Evolutionary conservation across 2,113 vertebrate genomes (phyloP).

Genomic region (Brienomyrus brachyistius): DNA sequence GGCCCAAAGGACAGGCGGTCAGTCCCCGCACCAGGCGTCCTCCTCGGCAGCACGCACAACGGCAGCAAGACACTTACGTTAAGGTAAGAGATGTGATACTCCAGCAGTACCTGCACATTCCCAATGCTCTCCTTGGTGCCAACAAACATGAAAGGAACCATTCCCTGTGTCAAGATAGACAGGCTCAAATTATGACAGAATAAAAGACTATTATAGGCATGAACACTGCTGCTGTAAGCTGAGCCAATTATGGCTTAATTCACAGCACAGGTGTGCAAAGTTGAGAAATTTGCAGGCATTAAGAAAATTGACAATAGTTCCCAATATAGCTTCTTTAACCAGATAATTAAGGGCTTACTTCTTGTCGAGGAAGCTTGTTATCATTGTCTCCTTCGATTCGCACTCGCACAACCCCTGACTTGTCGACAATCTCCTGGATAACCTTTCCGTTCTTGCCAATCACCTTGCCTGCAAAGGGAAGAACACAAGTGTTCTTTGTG

Average conservation of each 20-base stretch:
- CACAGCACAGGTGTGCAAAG: not conserved
- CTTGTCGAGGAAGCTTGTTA: constrained; percentile 75
- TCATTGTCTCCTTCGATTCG: constrained; percentile 84
- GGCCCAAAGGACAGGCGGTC: not conserved
- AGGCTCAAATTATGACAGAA: constrained; percentile 19
- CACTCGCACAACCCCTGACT: constrained; percentile 82
- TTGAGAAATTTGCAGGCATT: not conserved
- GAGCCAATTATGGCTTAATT: not conserved
- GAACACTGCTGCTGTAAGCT: not conserved
- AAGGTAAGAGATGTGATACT: constrained; percentile 93
- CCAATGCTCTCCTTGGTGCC: constrained; percentile 96
- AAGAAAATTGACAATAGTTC: not conserved
- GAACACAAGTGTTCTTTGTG: not conserved
- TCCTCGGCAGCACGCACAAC: not conserved
- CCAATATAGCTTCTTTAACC: constrained; percentile 10
- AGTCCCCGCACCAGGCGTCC: not conserved
- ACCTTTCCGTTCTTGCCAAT: constrained; percentile 87
- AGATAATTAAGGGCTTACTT: constrained; percentile 56
- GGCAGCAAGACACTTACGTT: constrained; percentile 68
- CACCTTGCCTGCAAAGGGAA: constrained; percentile 69
- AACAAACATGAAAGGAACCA: constrained; percentile 97
- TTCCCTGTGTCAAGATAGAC: constrained; percentile 70
- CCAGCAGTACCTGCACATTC: constrained; percentile 89
- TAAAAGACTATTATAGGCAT: constrained; percentile 36
- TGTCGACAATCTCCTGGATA: constrained; percentile 89